These are phyloP conservation scores for Phyllostomus hastatus DNA, from an alignment of 2,113 vertebrate genomes.

Conservation along the genomic window DNA sequence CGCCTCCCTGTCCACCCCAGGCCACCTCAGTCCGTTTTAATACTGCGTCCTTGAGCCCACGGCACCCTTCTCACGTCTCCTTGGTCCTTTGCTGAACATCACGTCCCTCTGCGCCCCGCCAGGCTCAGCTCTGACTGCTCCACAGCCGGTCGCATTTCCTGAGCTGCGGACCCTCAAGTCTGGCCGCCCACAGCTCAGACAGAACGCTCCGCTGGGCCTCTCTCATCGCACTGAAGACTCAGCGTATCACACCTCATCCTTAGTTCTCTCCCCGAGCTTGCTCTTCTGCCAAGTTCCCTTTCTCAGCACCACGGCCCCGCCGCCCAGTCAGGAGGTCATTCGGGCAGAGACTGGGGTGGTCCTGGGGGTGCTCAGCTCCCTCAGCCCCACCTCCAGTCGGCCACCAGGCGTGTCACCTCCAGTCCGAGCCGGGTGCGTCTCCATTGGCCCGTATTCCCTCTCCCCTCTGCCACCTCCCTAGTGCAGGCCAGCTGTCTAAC, in stretches of 20 bases:
- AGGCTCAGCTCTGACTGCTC: neutral
- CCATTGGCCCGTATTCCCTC: neutral
- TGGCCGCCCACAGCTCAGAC: neutral
- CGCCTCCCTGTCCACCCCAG: too few species aligned
- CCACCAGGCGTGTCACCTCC: too few species aligned
- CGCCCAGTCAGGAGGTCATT: neutral
- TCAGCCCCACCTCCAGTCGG: rapidly evolving
- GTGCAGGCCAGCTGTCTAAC: too few species aligned
- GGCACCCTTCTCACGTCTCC: neutral
- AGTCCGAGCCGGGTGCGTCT: rapidly evolving
- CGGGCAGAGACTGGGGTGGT: neutral
- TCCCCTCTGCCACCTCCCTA: neutral
- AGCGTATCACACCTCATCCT: rapidly evolving
- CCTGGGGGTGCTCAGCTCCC: neutral
- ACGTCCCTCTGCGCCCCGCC: too few species aligned
- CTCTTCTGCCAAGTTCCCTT: neutral
- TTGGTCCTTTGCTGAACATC: neutral
- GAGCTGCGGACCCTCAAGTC: too few species aligned
- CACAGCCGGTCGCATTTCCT: neutral
- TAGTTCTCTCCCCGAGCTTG: neutral
- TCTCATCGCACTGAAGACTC: neutral
- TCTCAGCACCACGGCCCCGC: too few species aligned
- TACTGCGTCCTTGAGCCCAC: neutral
- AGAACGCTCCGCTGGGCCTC: rapidly evolving
- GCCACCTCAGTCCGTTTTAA: neutral